A percentile compares a stretch with the other conserved stretches of the same genome.
These are phyloP conservation scores for Opisthocomus hoazin DNA, from an alignment of 2,113 vertebrate genomes.

Conservation along the genomic window DNA sequence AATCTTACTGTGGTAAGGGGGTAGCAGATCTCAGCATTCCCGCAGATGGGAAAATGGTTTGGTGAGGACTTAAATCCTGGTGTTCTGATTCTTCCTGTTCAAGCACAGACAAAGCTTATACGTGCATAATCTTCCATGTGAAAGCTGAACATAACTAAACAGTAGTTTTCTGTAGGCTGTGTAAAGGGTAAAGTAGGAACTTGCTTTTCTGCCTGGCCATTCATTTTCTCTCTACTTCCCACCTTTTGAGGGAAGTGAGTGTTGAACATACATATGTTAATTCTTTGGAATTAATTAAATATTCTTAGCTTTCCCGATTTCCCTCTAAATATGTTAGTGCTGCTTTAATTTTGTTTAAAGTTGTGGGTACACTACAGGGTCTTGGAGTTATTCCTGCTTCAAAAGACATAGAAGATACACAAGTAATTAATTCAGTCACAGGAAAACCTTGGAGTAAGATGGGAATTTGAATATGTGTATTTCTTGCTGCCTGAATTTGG, in stretches of 20 bases:
- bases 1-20: not conserved
- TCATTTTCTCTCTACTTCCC: not conserved
- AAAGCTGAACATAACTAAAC: not conserved
- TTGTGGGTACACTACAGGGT: not conserved
- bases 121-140: not conserved
- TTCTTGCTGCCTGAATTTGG: not conserved
- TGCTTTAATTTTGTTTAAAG: not conserved
- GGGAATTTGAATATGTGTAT: not conserved
- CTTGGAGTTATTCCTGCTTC: not conserved
- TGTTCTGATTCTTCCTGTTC: not conserved
- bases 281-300: not conserved
- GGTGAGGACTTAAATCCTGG: not conserved
- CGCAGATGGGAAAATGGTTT: not conserved
- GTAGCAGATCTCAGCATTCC: not conserved
- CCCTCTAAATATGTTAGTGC: not conserved
- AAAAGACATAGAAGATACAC: not conserved
- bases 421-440: not conserved
- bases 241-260: not conserved
- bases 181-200: not conserved
- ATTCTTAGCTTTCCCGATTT: not conserved
- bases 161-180: not conserved
- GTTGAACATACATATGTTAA: not conserved
- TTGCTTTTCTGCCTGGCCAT: not conserved
- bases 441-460: not conserved
- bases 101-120: not conserved